Conservation (phyloP, 2,888 invertebrate genomes). For the Chironomus riparius region DNA sequence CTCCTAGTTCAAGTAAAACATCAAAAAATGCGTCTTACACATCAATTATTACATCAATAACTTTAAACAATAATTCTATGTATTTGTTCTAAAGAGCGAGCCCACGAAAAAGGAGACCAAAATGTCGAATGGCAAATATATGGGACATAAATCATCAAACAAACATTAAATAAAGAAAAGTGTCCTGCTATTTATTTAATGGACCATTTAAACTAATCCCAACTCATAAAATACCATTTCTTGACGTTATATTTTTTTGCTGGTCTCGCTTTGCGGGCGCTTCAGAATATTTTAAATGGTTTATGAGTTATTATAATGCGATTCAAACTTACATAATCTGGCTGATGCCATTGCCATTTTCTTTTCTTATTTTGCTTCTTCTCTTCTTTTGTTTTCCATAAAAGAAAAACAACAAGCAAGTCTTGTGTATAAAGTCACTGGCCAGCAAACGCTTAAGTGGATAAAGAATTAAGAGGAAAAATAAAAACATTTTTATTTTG, state of each 20-base stretch:
- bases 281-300: conserved; percentile 3
- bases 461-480: too few species aligned
- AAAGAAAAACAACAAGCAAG: too few species aligned
- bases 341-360: too few species aligned
- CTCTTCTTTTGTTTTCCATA: too few species aligned
- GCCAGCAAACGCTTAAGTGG: too few species aligned
- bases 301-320: conserved; percentile 1
- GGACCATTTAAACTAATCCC: conserved; percentile 24
- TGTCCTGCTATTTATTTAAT: conserved; percentile 19
- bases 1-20: too few species aligned
- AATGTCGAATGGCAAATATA: conserved; percentile 8
- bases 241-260: not conserved
- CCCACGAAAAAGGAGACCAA: not conserved
- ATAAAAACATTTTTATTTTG: too few species aligned
- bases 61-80: too few species aligned
- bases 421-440: too few species aligned
- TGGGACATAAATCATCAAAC: conserved; percentile 18
- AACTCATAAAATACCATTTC: conserved; percentile 12
- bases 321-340: not conserved
- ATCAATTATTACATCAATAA: too few species aligned
- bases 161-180: conserved; percentile 20
- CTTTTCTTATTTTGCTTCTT: not conserved
- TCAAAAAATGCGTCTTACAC: too few species aligned
- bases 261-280: not conserved
- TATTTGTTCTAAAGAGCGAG: not conserved